Base-by-base conservation (phyloP, 2,797 vertebrate genomes). In the Scarus forsteni region DNA sequence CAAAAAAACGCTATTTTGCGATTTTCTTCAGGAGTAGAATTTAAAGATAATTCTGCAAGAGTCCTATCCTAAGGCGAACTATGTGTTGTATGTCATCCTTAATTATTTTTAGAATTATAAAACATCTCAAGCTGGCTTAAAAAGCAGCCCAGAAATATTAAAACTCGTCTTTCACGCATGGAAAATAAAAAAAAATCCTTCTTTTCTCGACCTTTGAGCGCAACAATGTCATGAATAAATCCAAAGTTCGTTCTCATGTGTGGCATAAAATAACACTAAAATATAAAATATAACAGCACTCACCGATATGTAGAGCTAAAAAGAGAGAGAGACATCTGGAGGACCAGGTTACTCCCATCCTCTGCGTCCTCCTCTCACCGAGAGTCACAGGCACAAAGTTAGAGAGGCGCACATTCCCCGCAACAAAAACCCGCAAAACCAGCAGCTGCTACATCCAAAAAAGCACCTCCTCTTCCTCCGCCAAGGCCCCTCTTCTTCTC, bases 261-360 rank as follows among this genome's bases (percentile, higher is more conserved):
- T 45, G 3, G 16, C 15, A n/a, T 46, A 3, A n/a, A 15, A 6
- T 3, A 27, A 27, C 9, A 3, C 2, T 45, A 45, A 16, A 16
- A 9, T 9, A 10, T 16, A 14, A 48, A 48, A 18, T 18, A 16
- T n/a, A 3, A 46, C n/a, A 46, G 9, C 18, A 38, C 88, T 90
- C 75, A 90, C 89, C 84, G 50, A 84, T 56, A 54, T 89, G 89
- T 0, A 90, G 95, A 89, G 95, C 96, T 44, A 97, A 95, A 88
- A 96, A 91, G 92, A 98, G 94, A 85, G 95, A 95, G 92, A 96
- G 93, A 63, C 95, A 96, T 95, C 89, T 97, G 95, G 95, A 96
- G 95, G 94, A 96, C 93, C 96, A 94, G 94, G 95, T 95, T 93
- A 96, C 96, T 98, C 96, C 97, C 97, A 97, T 98, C 95, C 94